Base-by-base conservation (phyloP, 2,113 vertebrate species). In the Microtus richardsoni region DNA sequence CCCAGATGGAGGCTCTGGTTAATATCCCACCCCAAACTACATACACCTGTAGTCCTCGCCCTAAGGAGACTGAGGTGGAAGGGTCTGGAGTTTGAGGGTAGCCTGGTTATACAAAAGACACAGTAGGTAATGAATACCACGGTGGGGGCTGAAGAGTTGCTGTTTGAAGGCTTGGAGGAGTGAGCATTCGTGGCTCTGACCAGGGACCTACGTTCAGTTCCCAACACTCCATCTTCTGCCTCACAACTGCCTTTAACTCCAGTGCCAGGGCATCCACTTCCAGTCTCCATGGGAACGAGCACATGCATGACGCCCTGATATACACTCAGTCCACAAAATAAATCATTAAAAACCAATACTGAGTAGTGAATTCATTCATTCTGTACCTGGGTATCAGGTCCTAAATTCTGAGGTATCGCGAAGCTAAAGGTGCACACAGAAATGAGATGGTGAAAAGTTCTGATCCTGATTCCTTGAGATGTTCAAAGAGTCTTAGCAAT, bases 381-480 rank as follows among this genome's bases (percentile, higher is more conserved):
- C 28, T n/a, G 33, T 24, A 58, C 19, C 12, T 73, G 28, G 10
- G 14, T 62, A 77, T 22, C 49, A 91, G 71, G 68, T 62, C 60
- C 62, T 88, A 95, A 93, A 91, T 36, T 88, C 62, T 77, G 86
- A 95, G 14, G 5, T 64, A 36, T 64, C 91, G 89, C 10, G 47
- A 91, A 87, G 24, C 60, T 49, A 60, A 86, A 84, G 73, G 5
- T 26, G 0, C 70, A 36, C 19, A 54, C 12, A 71, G 41, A 74
- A 92, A 85, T 91, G 78, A 79, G 60, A 75, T 78, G 64, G 86
- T n/a, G 26, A 86, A 95, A 95, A 75, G n/a, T 28, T 75, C 9
- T 84, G 7, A 77, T 36, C 33, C 1, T 24, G 33, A 78, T 90
- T 75, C 33, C 30, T 75, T 83, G 88, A 89, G 86, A 88, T 52